Base-by-base conservation (phyloP, 2,113 vertebrate genomes). In the Galbula dea region DNA sequence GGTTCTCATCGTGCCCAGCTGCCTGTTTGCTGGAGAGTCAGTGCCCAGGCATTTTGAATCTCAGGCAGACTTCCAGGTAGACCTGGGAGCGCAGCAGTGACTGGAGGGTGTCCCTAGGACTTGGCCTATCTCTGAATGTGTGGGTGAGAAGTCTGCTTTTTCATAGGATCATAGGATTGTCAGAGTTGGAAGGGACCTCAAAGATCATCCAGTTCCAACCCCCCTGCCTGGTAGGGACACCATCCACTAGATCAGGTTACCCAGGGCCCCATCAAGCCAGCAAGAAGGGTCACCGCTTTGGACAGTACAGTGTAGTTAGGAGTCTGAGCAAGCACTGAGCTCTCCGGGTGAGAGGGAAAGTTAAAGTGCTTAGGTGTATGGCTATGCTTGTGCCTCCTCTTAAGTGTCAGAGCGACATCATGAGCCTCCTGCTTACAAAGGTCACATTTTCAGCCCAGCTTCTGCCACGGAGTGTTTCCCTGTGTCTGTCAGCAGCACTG, bases 261-360 rank as follows among this genome's bases (percentile, higher is more conserved):
- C n/a, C n/a, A n/a, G n/a, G n/a, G n/a, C n/a, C n/a, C n/a, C n/a
- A n/a, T n/a, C n/a, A n/a, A n/a, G n/a, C n/a, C 9, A 13, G 10
- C 48, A 32, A 0, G 0, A 54, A 67, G 19, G 0, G 13, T 65
- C 46, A 32, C 16, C 14, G 14, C 41, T 86, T 37, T 0, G 0
- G 26, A 39, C 13, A 51, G 24, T 17, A 12, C 2, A 1, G 10
- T 19, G 3, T 24, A 27, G 36, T 48, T 9, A 43, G 65, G 61
- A 87, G 43, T 29, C 81, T 1, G 2, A 1, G 63, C 3, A 1
- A 32, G 36, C 3, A 0, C n/a, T 68, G 36, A 21, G 10, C 21
- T 29, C 22, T 5, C 3, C 9, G 15, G 46, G 16, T 10, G 41
- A 26, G n/a, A 15, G 13, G 26, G 6, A 19, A 73, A 27, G 23